Base-by-base conservation (phyloP, 2,113 vertebrate species). In the Burhinus oedicnemus region DNA sequence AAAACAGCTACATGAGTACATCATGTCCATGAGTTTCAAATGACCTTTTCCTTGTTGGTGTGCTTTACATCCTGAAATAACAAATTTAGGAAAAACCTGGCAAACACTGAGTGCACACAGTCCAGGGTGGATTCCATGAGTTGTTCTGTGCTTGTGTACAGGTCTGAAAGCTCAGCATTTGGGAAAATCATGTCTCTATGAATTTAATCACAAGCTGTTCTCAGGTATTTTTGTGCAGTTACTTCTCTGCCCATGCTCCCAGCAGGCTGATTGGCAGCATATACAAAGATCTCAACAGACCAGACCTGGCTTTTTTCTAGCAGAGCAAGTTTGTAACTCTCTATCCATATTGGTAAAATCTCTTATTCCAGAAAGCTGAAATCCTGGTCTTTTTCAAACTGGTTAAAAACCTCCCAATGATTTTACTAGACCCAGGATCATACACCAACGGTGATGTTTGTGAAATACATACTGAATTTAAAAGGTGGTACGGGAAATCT, bases 11-110 rank as follows among this genome's bases (percentile, higher is more conserved):
- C 27, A 14, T 15, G 27, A 79, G 42, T 18, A 52, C 4, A 5
- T 18, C 38, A 45, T 13, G 25, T 30, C 25, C 51, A 54, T 0
- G 3, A 52, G 78, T 66, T 55, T 52, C 51, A 54, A 90, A 76
- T 32, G 54, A 80, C 38, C 64, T 90, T 66, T 88, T 51, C 51
- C 55, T 83, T 80, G 38, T 77, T 78, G 86, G 68, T 81, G 60
- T 51, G 58, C 58, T 58, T 94, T 69, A 93, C 55, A 55, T 52
- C 64, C 64, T 64, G 60, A 94, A 95, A 80, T 51, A 95, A 83
- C 16, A 75, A 19, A 70, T 36, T 34, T 12, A 90, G 76, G 79
- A 29, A 44, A 74, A 77, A 60, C 15, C 42, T 86, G 79, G 70
- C 75, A 91, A 90, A 71, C 26, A 21, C 44, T 7, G 65, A 68